These are phyloP conservation scores for Zootoca vivipara DNA, from an alignment of 2,113 vertebrate genomes.

Conservation along the genomic window DNA sequence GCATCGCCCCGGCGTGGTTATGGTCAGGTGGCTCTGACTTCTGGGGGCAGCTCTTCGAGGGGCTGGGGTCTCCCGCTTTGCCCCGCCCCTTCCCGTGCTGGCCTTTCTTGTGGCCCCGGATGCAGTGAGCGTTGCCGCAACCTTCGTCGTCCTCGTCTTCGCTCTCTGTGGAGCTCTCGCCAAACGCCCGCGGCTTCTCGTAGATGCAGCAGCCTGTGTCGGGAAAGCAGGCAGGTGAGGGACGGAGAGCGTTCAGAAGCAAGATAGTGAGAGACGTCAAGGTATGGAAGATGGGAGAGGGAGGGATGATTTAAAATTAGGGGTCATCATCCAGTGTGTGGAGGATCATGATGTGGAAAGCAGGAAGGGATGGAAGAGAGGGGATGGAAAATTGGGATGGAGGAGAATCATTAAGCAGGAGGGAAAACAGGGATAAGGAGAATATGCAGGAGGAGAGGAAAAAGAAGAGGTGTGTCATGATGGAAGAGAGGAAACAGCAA, in stretches of 20 bases:
- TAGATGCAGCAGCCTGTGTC: constrained; percentile 90
- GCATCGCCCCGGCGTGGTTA: constrained; percentile 72
- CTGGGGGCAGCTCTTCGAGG: constrained; percentile 44
- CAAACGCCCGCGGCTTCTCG: constrained; percentile 90
- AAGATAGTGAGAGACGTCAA: too few relatives aligned
- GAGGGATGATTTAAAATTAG: not conserved
- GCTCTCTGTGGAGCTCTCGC: constrained; percentile 91
- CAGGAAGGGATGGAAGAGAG: not conserved
- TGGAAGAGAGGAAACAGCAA: not conserved
- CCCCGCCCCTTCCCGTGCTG: constrained; percentile 32
- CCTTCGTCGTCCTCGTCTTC: constrained; percentile 86
- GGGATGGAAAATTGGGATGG: not conserved
- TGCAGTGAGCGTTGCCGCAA: constrained; percentile 90
- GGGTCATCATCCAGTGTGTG: too few relatives aligned
- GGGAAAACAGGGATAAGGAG: not conserved
- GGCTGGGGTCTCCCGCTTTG: not conserved
- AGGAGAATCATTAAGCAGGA: too few relatives aligned
- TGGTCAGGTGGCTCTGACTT: constrained; percentile 74
- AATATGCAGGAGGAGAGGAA: not conserved
- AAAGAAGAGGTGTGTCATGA: too few relatives aligned
- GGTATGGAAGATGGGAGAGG: not conserved
- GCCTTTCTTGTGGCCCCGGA: constrained; percentile 84
- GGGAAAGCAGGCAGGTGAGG: not conserved
- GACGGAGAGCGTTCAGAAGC: fast-evolving
- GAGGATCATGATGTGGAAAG: not conserved